Base-by-base conservation (phyloP, 2,888 invertebrate genomes). In the Hirtodrosophila confusa region DNA sequence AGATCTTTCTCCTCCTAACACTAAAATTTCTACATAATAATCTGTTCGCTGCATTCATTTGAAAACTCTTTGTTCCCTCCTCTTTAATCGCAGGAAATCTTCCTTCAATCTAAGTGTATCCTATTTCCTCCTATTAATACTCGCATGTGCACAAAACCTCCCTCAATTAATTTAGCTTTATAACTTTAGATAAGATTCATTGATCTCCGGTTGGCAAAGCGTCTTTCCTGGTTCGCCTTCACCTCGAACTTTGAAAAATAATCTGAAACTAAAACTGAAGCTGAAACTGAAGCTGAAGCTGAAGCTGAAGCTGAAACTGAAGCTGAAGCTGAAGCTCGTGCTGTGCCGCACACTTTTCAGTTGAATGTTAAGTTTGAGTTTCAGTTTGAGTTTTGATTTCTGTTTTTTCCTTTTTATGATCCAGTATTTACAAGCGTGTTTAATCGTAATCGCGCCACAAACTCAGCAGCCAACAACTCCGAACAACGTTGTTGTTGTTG, bases 371-470 rank as follows among this genome's bases (percentile, higher is more conserved):
- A 43, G 57, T 67, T 57, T 57, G 47, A 51, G 39, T 71, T 66
- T 57, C 56, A 49, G 49, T 43, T 55, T 64, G 54, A 44, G n/a
- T 71, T 62, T 76, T 53, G 11, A 43, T 41, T 50, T 61, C 56
- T 70, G 39, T 11, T 49, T 57, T 47, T 67, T 44, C 29, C 36
- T 56, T 58, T 61, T 75, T 67, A 64, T 65, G 78, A 74, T 83
- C 69, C 84, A 86, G 82, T 82, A 84, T 86, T 84, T 84, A 86
- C 78, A 84, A 80, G 85, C 87, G 74, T 86, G 87, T 76, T 84
- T 84, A 85, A 84, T 86, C 78, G 87, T 80, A 78, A 80, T 84
- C 78, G 75, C 68, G 54, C 55, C 65, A 49, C 49, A 66, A 61
- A 36, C 64, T 5, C 53, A 51, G 62, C 56, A 54, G 63, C 23